Percentiles rank a stretch among this genome's conserved stretches.
Conservation (phyloP, 2,797 vertebrate genomes). For the Orestias chungarensis region DNA sequence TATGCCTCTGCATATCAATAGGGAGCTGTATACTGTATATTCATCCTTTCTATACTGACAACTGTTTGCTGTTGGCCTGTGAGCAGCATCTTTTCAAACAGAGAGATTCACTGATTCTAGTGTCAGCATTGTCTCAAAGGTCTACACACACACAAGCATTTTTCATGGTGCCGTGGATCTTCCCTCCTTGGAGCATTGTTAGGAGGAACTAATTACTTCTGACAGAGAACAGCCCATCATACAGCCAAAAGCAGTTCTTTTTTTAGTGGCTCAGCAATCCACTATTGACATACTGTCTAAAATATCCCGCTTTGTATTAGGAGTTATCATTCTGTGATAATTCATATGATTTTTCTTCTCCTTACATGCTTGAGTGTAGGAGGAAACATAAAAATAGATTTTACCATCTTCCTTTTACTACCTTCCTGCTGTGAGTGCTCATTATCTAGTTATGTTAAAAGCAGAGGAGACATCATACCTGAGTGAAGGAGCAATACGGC, state of each 20-base stretch:
- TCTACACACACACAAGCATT: background rate
- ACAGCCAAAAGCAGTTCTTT: background rate
- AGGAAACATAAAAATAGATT: background rate
- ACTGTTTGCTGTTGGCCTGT: constrained; percentile 2
- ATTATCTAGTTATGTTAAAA: background rate
- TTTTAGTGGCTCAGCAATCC: too few relatives aligned
- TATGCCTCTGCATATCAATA: constrained; percentile 43
- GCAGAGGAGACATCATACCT: background rate
- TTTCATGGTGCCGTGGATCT: background rate
- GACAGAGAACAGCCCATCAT: background rate
- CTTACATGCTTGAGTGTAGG: background rate
- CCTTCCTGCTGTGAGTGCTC: background rate
- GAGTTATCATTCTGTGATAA: background rate
- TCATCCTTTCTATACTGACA: constrained; percentile 1
- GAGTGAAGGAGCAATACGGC: background rate
- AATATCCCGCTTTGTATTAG: background rate
- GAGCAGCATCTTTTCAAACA: background rate
- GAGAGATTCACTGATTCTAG: background rate
- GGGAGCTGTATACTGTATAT: constrained; percentile 30
- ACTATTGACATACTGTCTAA: background rate
- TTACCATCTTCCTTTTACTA: background rate
- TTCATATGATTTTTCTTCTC: background rate
- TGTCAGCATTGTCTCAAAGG: constrained; percentile 5
- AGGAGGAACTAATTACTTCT: background rate
- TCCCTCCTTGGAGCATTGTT: background rate